Evolutionary conservation across 2,888 invertebrate species (phyloP).

Genomic region (Toxonevra muliebris): DNA sequence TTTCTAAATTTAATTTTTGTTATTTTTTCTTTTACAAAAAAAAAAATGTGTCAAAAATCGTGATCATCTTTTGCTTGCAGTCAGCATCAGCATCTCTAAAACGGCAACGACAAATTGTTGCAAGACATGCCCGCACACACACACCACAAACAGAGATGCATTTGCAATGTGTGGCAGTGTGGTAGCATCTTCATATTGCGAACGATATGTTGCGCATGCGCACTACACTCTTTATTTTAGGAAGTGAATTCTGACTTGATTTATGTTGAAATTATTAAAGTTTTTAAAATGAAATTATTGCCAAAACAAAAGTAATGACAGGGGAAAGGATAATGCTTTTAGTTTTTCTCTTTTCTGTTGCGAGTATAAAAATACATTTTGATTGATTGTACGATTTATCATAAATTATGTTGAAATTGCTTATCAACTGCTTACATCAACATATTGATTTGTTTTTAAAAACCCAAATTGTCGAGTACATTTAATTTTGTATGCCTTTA

Average conservation of each 20-base stretch:
- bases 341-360: neutral
- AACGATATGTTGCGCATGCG: no score
- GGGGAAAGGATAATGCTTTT: constrained; percentile 3
- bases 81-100: constrained; percentile 21
- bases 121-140: constrained; percentile 26
- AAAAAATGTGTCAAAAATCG: constrained; percentile 45
- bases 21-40: constrained; percentile 4
- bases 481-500: no score
- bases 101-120: constrained; percentile 45
- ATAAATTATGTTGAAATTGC: no score
- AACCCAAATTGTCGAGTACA: no score
- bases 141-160: neutral
- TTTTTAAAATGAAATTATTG: neutral
- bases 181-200: no score
- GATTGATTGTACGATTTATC: no score
- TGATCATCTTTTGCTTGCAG: constrained; percentile 37
- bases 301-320: neutral
- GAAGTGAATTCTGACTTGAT: constrained; percentile 6
- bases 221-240: neutral
- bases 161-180: constrained; percentile 11
- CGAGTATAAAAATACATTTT: no score
- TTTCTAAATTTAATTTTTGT: neutral
- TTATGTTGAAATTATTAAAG: constrained; percentile 1
- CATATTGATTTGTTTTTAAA: no score
- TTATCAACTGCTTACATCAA: no score